phyloP scores from a whole-genome alignment of 2,113 vertebrate species.

The Nycticorax nycticorax region DNA sequence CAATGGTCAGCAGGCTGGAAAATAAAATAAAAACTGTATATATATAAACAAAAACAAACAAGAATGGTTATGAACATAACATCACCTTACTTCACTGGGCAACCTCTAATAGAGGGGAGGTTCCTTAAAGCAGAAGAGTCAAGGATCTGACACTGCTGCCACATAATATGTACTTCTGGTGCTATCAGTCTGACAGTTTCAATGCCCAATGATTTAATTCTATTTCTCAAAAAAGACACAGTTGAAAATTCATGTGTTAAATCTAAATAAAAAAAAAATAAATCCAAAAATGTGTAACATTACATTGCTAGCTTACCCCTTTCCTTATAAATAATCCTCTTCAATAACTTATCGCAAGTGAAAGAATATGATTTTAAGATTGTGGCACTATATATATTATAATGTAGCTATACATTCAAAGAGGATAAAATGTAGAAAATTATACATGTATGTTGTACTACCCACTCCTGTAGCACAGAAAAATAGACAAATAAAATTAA shows the following conservation, averaged over 20 bases:
- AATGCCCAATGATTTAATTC: neutral
- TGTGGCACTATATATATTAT: neutral
- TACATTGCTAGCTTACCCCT: neutral
- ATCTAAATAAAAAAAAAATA: neutral
- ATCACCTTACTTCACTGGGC: neutral
- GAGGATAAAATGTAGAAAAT: neutral
- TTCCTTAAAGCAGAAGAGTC: neutral
- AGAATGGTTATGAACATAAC: neutral
- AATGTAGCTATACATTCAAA: neutral
- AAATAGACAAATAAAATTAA: neutral
- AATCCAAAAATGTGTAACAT: neutral
- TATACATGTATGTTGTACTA: neutral
- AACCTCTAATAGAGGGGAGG: neutral
- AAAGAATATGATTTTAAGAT: neutral
- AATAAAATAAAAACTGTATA: neutral
- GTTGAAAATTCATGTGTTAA: neutral
- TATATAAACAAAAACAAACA: neutral
- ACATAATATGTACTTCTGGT: neutral
- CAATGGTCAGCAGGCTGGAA: neutral
- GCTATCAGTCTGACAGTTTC: neutral
- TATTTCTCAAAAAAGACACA: neutral
- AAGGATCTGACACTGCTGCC: neutral
- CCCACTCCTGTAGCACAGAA: neutral
- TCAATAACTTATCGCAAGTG: neutral
- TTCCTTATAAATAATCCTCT: neutral